Evolutionary conservation across 2,113 vertebrate species (phyloP).

Genomic region (Dicerorhinus sumatrensis): DNA sequence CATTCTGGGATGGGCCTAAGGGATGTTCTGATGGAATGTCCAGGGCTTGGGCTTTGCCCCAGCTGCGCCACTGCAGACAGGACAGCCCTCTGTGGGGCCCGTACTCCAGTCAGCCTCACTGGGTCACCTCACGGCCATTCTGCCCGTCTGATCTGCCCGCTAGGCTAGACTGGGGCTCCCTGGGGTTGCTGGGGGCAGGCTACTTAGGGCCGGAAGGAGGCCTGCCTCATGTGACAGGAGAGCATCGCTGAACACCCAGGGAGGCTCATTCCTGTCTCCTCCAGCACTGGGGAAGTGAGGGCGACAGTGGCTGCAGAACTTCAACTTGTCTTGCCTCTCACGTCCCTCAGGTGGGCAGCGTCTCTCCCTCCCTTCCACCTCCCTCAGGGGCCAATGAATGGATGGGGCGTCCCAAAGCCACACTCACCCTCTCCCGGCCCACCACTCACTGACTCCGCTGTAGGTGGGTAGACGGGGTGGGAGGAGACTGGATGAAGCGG

Average conservation of each 20-base stretch:
- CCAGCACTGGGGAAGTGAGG: background rate
- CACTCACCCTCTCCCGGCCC: background rate
- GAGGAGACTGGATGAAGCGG: background rate
- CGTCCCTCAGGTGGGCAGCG: background rate
- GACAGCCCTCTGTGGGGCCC: background rate
- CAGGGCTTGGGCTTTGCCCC: no score
- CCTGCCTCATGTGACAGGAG: background rate
- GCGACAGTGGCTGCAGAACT: background rate
- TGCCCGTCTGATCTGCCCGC: background rate
- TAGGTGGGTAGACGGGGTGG: background rate
- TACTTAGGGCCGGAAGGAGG: background rate
- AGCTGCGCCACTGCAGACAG: background rate
- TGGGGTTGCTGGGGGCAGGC: background rate
- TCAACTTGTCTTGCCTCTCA: background rate
- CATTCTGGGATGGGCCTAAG: no score
- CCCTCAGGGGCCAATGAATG: background rate
- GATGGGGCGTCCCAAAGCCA: background rate
- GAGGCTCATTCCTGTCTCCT: no score
- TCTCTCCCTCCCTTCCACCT: background rate
- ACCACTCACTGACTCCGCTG: background rate
- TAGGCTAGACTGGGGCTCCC: background rate
- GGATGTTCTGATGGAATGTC: background rate
- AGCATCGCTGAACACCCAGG: background rate
- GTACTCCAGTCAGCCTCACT: background rate
- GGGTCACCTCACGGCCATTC: background rate